Evolutionary conservation across 2,797 vertebrate species (phyloP), one percentile per base, ranked within the genome.

Genomic region (Falco novaeseelandiae): DNA sequence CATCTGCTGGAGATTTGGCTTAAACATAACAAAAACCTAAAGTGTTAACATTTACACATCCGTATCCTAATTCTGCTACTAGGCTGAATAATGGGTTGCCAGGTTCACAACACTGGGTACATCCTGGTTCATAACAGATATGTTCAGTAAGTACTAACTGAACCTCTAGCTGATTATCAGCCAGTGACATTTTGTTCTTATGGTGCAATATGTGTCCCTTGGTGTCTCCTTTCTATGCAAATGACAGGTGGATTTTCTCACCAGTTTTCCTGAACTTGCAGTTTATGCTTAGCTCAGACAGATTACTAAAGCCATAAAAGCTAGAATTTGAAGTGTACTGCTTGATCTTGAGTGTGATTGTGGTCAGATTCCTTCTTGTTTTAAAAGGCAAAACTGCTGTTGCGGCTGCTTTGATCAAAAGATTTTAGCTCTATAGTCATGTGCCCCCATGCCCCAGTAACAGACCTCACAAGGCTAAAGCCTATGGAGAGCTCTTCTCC

Each of bases 91-190:
- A 73, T 13, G 32, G 19, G 32, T 61, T 78, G 16, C 23, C 32
- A 62, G 34, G 36, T 79, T 62, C 67, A 55, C 0, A 2, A 34
- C 27, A 79, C 20, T 0, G 0, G 38, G 36, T 51, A 29, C 40
- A 57, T 27, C 20, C 44, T 1, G 0, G 13, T 61, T 77, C 78
- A 19, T 58, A 78, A 82, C 52, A 76, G 29, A 2, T 42, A 32
- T 25, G n/a, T 77, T 62, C 27, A 62, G 23, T 62, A 62, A 67
- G 40, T 61, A 49, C 34, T 54, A 38, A 12, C 15, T 67, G 72
- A 83, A 73, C 36, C 8, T 67, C 67, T n/a, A 79, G 27, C 34
- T 72, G 30, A 23, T 72, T 49, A 79, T 55, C 42, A 62, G 20
- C 36, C 80, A 79, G 61, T 51, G 49, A 62, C 36, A 57, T 84